Conservation (phyloP, 2,113 vertebrate genomes). For the Podilymbus podiceps region DNA sequence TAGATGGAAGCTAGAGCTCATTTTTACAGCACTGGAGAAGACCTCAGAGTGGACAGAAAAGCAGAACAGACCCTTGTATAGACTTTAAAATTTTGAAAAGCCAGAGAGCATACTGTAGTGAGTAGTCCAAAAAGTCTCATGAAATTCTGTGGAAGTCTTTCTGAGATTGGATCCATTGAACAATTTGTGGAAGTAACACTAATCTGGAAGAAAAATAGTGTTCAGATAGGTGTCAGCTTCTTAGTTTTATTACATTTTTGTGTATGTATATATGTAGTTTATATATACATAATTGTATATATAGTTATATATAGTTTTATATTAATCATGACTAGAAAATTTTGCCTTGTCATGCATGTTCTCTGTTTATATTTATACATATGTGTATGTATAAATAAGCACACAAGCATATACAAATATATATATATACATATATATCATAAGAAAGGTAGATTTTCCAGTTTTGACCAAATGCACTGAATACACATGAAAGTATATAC, state of each 20-base stretch:
- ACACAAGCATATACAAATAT: background rate
- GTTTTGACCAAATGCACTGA: background rate
- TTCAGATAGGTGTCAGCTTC: background rate
- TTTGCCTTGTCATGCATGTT: fast-evolving
- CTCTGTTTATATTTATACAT: background rate
- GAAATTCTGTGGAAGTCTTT: background rate
- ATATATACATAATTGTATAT: background rate
- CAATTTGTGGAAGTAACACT: background rate
- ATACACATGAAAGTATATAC: background rate
- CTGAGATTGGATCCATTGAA: background rate
- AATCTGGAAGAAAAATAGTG: background rate
- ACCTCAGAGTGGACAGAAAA: background rate
- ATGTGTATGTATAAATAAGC: background rate
- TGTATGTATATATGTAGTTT: fast-evolving
- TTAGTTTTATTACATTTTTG: background rate
- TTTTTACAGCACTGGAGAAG: background rate
- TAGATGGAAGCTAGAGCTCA: background rate
- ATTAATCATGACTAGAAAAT: background rate
- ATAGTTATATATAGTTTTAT: background rate
- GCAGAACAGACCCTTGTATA: background rate
- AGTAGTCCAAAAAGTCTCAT: background rate
- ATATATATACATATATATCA: background rate
- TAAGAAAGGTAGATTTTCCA: background rate
- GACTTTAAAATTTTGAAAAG: background rate
- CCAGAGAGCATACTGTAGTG: background rate